Conservation (phyloP, 53 echinoderm and acorn worm genomes). For the Stichopus horrens region DNA sequence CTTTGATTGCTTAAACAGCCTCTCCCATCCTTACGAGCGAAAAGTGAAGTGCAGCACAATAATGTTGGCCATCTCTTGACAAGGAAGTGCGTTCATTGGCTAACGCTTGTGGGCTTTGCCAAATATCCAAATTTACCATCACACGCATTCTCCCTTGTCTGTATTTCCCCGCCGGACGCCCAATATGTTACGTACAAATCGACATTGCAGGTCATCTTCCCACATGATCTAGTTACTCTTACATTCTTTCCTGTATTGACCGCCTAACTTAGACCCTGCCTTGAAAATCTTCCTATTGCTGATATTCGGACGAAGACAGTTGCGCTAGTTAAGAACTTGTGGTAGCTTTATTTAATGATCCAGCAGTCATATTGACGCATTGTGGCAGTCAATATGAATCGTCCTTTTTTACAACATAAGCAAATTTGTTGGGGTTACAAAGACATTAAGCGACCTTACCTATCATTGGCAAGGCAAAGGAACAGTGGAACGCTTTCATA, state of each 20-base stretch:
- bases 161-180: slow-evolving; percentile 44
- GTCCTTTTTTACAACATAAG: slow-evolving; percentile 29
- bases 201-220: slow-evolving; percentile 57
- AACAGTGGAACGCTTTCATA: slow-evolving; percentile 55
- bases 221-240: slow-evolving; percentile 38
- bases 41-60: slow-evolving; percentile 61
- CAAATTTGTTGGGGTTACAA: slow-evolving; percentile 41
- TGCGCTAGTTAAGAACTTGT: slow-evolving; percentile 45
- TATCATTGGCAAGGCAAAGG: slow-evolving; percentile 60
- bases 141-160: slow-evolving; percentile 44
- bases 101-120: slow-evolving; percentile 47
- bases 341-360: slow-evolving; percentile 53
- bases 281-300: slow-evolving; percentile 55
- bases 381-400: slow-evolving; percentile 65
- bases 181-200: slow-evolving; percentile 58
- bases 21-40: slow-evolving; percentile 61
- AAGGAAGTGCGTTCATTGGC: slow-evolving; percentile 57
- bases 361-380: slow-evolving; percentile 51
- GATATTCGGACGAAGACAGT: slow-evolving; percentile 65
- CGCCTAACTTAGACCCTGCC: slow-evolving; percentile 54
- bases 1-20: slow-evolving; percentile 51
- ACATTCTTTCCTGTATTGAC: slow-evolving; percentile 53
- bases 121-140: slow-evolving; percentile 57
- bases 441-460: slow-evolving; percentile 51
- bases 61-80: slow-evolving; percentile 61